Conservation (phyloP, 2,888 invertebrate species). For the Schizotus pectinicornis region DNA sequence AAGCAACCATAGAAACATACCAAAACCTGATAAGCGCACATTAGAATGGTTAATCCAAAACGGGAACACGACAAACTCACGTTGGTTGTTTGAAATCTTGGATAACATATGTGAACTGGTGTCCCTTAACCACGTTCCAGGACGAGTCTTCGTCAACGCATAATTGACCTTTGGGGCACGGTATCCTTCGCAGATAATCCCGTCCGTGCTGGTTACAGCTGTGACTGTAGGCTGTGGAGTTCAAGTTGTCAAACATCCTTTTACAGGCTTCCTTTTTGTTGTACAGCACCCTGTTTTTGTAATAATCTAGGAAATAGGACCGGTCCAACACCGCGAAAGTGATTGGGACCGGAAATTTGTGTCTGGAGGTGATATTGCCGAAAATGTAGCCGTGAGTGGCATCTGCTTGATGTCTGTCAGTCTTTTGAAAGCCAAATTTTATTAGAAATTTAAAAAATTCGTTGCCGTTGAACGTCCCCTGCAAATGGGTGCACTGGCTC, state of each 20-base stretch:
- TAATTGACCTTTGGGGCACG: constrained; percentile 76
- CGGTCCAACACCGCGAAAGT: constrained; percentile 92
- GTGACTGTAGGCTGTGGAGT: constrained; percentile 82
- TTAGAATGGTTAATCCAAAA: not conserved
- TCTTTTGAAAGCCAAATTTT: constrained; percentile 97
- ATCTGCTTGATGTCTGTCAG: constrained; percentile 82
- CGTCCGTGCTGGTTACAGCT: constrained; percentile 80
- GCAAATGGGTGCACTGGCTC: constrained; percentile 62
- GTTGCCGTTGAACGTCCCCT: constrained; percentile 68
- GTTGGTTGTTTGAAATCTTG: constrained; percentile 89
- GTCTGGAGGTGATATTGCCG: constrained; percentile 86
- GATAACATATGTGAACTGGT: constrained; percentile 94
- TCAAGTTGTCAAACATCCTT: constrained; percentile 85
- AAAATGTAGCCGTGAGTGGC: constrained; percentile 95
- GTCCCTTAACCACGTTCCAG: constrained; percentile 81
- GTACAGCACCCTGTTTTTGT: constrained; percentile 73
- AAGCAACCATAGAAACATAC: constrained; percentile 95
- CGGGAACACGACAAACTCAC: constrained; percentile 58
- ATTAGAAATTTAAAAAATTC: constrained; percentile 91
- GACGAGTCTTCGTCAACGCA: constrained; percentile 89
- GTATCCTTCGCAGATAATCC: constrained; percentile 83
- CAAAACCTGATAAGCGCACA: constrained; percentile 75
- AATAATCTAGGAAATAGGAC: constrained; percentile 86
- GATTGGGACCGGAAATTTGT: constrained; percentile 69
- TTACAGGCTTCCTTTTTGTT: constrained; percentile 80